Base-by-base conservation (phyloP, 2,888 invertebrate genomes). In the Lutraria lutraria region DNA sequence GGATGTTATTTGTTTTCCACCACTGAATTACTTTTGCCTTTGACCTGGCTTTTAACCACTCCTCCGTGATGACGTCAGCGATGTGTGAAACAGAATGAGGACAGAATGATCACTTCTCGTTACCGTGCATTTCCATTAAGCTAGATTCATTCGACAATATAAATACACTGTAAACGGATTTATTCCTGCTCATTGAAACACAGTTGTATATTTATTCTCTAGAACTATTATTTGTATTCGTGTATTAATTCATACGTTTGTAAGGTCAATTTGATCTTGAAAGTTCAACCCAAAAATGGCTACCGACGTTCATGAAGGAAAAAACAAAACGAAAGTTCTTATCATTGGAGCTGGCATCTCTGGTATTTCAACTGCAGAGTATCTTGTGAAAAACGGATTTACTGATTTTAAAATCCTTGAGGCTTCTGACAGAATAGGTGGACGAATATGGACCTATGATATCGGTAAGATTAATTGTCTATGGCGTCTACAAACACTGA, bases 281-380 rank as follows among this genome's bases (percentile, higher is more conserved):
- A 85, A 80, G 54, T 79, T 76, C 80, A 79, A 53, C 21, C 43
- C 72, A 82, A 89, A 86, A 88, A 92, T 91, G 91, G 91, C 91
- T 81, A 90, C 92, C 88, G 91, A 89, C 89, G 92, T 91, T 68
- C 90, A 88, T 60, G 89, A 90, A 81, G 52, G 52, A 43, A 72
- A 34, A 25, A 80, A 81, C 60, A 83, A 87, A 85, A 89, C 95
- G 52, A 95, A 95, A 94, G 93, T 96, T 86, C 87, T 96, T 34
- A 95, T 96, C 79, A 94, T 96, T 81, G 96, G 96, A 52, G 96
- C 95, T 83, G 96, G 96, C 25, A 96, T 96, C 85, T 91, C 96
- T 68, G 96, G 96, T 31, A 93, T 96, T 86, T 94, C 95, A 15
- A 95, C 96, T n/a, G 96, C 94, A 43, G 95, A 95, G 87, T 93